Evolutionary conservation across 2,888 invertebrate species (phyloP).

Genomic region (Anthoptus insignis): DNA sequence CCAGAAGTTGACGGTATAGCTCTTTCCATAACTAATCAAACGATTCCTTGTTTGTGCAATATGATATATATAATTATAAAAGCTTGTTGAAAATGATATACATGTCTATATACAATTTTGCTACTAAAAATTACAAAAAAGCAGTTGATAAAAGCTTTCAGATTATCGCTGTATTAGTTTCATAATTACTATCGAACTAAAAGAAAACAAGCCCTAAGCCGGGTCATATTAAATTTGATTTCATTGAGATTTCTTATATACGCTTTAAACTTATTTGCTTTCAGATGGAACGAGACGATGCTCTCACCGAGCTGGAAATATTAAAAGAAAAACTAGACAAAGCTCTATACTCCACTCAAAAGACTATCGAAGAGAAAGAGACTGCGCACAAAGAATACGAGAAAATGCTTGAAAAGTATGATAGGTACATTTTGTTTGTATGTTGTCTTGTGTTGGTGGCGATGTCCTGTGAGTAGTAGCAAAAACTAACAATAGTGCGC

Average conservation of each 20-base stretch:
- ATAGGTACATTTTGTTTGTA: constrained; percentile 87
- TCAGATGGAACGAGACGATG: constrained; percentile 95
- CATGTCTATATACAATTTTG: too few species aligned
- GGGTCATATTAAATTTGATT: too few species aligned
- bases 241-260: too few species aligned
- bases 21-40: too few species aligned
- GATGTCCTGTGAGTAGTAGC: constrained; percentile 54
- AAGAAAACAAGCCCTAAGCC: too few species aligned
- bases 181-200: too few species aligned
- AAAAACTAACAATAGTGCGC: constrained; percentile 32
- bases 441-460: constrained; percentile 80
- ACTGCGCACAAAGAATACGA: constrained; percentile 96
- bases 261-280: constrained; percentile 49
- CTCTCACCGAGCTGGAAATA: constrained; percentile 94
- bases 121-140: too few species aligned
- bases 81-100: too few species aligned
- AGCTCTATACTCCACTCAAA: constrained; percentile 93
- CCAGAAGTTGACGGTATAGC: constrained; percentile 92
- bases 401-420: constrained; percentile 97
- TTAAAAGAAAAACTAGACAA: constrained; percentile 97
- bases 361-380: constrained; percentile 96
- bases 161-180: too few species aligned
- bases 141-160: too few species aligned
- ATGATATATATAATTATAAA: too few species aligned
- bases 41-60: too few species aligned